phyloP scores from a whole-genome alignment of 2,888 invertebrate species.

The Apantesis nais region DNA sequence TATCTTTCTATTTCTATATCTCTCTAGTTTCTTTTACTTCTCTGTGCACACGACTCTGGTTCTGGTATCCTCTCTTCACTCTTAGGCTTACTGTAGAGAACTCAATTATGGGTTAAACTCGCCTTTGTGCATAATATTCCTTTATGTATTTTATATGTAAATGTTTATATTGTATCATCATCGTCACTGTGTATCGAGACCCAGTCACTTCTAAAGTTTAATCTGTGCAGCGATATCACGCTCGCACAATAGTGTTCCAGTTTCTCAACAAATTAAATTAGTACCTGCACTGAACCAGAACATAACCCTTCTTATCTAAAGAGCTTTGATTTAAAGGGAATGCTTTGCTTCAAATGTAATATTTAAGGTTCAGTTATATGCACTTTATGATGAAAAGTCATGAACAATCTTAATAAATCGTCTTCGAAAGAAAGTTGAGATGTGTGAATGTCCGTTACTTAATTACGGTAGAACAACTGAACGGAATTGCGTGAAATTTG shows the following conservation, averaged over 20 bases:
- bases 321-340: slow-evolving; percentile 37
- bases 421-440: too few species aligned
- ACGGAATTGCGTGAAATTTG: not conserved
- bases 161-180: too few species aligned
- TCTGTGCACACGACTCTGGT: too few species aligned
- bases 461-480: not conserved
- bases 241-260: slow-evolving; percentile 52
- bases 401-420: not conserved
- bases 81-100: too few species aligned
- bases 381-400: not conserved
- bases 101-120: too few species aligned
- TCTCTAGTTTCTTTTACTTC: too few species aligned
- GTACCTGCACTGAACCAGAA: slow-evolving; percentile 47
- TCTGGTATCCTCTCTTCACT: too few species aligned
- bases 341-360: slow-evolving; percentile 5
- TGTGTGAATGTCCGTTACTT: not conserved
- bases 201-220: slow-evolving; percentile 16
- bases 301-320: slow-evolving; percentile 49
- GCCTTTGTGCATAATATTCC: too few species aligned
- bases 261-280: slow-evolving; percentile 56
- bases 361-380: slow-evolving; percentile 21
- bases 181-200: slow-evolving; percentile 3
- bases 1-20: too few species aligned
- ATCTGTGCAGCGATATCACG: slow-evolving; percentile 48
- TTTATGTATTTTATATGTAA: too few species aligned